phyloP scores from a whole-genome alignment of 2,888 invertebrate genomes.

The Drosophila borealis region DNA sequence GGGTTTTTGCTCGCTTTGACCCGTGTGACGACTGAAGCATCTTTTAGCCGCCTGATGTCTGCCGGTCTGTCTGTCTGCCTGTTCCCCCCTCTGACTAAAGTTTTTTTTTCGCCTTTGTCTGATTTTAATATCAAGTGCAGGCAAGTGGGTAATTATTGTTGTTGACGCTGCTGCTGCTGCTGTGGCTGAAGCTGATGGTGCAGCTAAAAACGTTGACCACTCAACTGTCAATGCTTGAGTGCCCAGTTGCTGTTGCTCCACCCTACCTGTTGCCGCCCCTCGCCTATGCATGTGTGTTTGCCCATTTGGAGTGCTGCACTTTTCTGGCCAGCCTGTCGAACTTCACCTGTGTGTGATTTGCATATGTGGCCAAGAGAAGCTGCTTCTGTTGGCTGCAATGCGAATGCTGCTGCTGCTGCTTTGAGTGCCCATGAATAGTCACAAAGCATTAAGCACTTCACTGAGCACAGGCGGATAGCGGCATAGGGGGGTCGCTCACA shows the following conservation, averaged over 20 bases:
- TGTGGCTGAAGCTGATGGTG: slow-evolving; percentile 45
- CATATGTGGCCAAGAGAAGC: slow-evolving; percentile 72
- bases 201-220: slow-evolving; percentile 79
- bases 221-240: slow-evolving; percentile 81
- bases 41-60: slow-evolving; percentile 11
- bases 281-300: slow-evolving; percentile 56
- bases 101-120: slow-evolving; percentile 67
- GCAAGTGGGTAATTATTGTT: slow-evolving; percentile 80
- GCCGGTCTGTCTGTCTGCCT: slow-evolving; percentile 1
- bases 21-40: slow-evolving; percentile 39
- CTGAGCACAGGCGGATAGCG: slow-evolving; percentile 25
- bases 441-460: slow-evolving; percentile 80
- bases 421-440: slow-evolving; percentile 81
- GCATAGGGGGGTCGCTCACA: slow-evolving; percentile 56
- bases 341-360: slow-evolving; percentile 79
- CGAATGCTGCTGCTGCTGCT: slow-evolving; percentile 52
- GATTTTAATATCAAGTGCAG: slow-evolving; percentile 81
- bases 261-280: slow-evolving; percentile 23
- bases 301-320: slow-evolving; percentile 79
- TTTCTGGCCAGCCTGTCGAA: slow-evolving; percentile 77
- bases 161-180: slow-evolving; percentile 62
- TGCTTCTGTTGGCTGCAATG: slow-evolving; percentile 78
- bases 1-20: slow-evolving; percentile 33
- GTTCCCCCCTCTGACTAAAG: slow-evolving; percentile 3
- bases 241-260: slow-evolving; percentile 55